Conservation (phyloP, 1,140 invertebrate genomes). For the Meloidogyne hapla region DNA sequence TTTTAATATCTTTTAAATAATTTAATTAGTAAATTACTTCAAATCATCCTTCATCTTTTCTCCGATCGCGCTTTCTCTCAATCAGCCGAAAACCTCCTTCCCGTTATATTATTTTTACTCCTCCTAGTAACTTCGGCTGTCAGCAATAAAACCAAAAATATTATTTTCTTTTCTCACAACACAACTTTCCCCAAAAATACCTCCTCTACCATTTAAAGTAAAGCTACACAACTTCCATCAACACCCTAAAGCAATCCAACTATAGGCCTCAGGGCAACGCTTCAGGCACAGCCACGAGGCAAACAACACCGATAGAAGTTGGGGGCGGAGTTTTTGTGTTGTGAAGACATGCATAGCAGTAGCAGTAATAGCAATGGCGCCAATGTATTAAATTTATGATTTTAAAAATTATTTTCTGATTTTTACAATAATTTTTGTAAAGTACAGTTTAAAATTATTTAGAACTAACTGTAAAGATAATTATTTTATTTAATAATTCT, state of each 20-base stretch:
- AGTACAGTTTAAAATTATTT: too few relatives aligned
- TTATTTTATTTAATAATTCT: too few relatives aligned
- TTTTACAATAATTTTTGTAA: too few relatives aligned
- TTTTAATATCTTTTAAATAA: background rate
- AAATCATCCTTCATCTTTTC: background rate
- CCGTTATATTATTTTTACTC: background rate
- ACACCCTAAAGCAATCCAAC: background rate
- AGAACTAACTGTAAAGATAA: too few relatives aligned
- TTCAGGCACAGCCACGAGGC: background rate
- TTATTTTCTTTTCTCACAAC: background rate
- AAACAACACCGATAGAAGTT: background rate
- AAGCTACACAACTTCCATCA: background rate
- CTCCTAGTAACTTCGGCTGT: background rate
- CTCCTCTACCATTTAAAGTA: background rate
- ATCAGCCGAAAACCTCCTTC: background rate
- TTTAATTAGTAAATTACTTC: background rate
- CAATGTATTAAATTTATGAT: background rate
- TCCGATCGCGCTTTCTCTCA: background rate
- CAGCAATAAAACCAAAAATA: background rate
- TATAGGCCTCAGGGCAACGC: background rate
- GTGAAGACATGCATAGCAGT: background rate
- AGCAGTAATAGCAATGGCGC: background rate
- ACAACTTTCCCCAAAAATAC: too few relatives aligned
- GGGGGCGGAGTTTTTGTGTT: background rate
- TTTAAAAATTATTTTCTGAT: too few relatives aligned